phyloP scores from a whole-genome alignment of 2,888 invertebrate genomes.

The Sicus ferrugineus region DNA sequence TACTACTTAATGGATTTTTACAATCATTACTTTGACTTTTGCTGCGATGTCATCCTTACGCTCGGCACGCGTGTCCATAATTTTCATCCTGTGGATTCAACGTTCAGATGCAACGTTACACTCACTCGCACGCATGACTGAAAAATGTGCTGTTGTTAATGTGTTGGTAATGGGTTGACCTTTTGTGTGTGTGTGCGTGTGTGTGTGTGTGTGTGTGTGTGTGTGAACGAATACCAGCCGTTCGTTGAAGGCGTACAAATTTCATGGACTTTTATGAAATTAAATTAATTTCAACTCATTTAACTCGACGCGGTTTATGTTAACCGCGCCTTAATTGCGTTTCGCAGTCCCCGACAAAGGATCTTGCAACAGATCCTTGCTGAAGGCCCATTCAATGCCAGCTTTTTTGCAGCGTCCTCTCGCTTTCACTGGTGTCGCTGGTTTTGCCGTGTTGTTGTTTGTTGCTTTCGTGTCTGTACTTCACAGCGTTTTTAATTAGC shows the following conservation, averaged over 20 bases:
- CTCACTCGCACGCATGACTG: background rate
- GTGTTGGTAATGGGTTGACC: background rate
- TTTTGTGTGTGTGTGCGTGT: background rate
- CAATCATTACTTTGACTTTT: slow-evolving; percentile 6
- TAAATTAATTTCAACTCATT: slow-evolving; percentile 33
- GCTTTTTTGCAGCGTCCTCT: background rate
- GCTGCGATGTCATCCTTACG: slow-evolving; percentile 1
- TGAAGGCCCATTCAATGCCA: slow-evolving; percentile 1
- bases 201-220: background rate
- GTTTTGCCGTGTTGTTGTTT: background rate
- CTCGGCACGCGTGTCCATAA: slow-evolving; percentile 21
- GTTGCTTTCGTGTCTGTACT: background rate
- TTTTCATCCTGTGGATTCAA: background rate
- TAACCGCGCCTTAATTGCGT: slow-evolving; percentile 34
- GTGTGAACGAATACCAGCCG: background rate
- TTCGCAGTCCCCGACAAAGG: slow-evolving; percentile 23
- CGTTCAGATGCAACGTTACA: background rate
- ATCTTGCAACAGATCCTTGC: background rate
- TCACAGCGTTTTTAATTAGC: background rate
- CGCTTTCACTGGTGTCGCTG: background rate
- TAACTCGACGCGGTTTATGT: slow-evolving; percentile 20
- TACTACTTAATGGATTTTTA: background rate
- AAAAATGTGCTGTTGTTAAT: slow-evolving; percentile 25
- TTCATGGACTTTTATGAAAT: slow-evolving; percentile 33
- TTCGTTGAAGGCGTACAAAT: background rate